Base-by-base conservation (phyloP, 2,888 invertebrate genomes). In the Lasius fuliginosus region DNA sequence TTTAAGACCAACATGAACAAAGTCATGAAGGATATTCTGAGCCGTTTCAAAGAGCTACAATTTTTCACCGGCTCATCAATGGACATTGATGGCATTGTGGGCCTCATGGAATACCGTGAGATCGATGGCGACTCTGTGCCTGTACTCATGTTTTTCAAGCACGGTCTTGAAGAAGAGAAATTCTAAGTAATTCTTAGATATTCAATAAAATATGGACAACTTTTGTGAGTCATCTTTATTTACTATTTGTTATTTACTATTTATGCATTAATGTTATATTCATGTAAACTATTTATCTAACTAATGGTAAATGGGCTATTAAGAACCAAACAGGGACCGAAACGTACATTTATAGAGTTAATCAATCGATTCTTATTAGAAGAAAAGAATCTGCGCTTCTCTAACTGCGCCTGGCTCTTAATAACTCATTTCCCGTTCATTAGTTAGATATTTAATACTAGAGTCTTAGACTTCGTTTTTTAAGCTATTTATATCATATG, bases 81-180 rank as follows among this genome's bases (percentile, higher is more conserved):
- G 98, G 98, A 98, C 93, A 97, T 97, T 87, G 99, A 99, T 90
- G 99, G 98, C 90, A 97, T 98, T 97, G 98, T 99, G n/a, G 98
- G 97, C 86, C 96, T 99, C 94, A 96, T 98, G 95, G 99, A 99
- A 95, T 99, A 99, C 95, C 97, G 98, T 94, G 99, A 99, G 86
- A 97, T 98, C 85, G 96, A 98, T 91, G 98, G 98, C 74, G 96
- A 97, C 4, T 97, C 97, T 90, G 96, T 97, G 75, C 99, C 99
- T 74, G 97, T 98, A 91, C 96, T 99, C 95, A 98, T 99, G 98
- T 98, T 99, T 96, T 98, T 98, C 96, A 99, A 99, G 95, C 99
- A 99, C 93, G 99, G 99, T 88, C 96, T 99, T 87, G 97, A 97
- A 83, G 99, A 99, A 95, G 99, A 99, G 96, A 99, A 99, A 96